phyloP scores from a whole-genome alignment of 2,888 invertebrate genomes.

The Bellardia pandia region DNA sequence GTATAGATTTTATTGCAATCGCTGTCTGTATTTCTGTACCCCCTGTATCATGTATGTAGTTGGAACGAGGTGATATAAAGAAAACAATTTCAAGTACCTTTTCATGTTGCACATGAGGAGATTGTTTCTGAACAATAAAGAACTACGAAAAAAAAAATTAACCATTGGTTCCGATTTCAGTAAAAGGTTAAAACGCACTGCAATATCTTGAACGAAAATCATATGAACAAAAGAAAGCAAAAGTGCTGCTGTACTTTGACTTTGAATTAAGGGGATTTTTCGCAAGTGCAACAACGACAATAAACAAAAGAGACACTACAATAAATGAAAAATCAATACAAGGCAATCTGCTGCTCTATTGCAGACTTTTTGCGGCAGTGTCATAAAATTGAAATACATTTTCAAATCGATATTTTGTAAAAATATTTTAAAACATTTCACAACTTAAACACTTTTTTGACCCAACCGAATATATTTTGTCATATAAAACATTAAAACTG shows the following conservation, averaged over 20 bases:
- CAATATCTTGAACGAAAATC: constrained; percentile 24
- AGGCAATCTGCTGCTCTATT: constrained; percentile 23
- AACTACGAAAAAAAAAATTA: constrained; percentile 42
- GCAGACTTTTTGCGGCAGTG: neutral
- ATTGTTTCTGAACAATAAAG: constrained; percentile 45
- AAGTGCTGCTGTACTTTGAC: constrained; percentile 72
- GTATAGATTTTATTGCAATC: neutral
- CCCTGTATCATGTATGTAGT: neutral
- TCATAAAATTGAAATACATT: no score
- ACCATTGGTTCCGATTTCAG: constrained; percentile 48
- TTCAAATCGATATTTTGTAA: no score
- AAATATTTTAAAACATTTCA: no score
- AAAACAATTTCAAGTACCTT: constrained; percentile 63
- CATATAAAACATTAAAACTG: no score
- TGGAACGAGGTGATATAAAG: constrained; percentile 35
- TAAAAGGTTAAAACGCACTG: neutral
- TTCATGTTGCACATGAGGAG: constrained; percentile 47
- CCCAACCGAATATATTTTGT: no score
- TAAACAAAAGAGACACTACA: constrained; percentile 29
- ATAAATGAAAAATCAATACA: constrained; percentile 52
- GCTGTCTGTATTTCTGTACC: constrained; percentile 34
- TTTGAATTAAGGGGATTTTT: constrained; percentile 56
- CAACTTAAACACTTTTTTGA: no score
- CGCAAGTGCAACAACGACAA: constrained; percentile 28
- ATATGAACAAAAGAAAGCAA: constrained; percentile 66